Evolutionary conservation across 2,797 vertebrate genomes (phyloP), one percentile per base, ranked within the genome.

Genomic region (Chaenodraco wilsoni): DNA sequence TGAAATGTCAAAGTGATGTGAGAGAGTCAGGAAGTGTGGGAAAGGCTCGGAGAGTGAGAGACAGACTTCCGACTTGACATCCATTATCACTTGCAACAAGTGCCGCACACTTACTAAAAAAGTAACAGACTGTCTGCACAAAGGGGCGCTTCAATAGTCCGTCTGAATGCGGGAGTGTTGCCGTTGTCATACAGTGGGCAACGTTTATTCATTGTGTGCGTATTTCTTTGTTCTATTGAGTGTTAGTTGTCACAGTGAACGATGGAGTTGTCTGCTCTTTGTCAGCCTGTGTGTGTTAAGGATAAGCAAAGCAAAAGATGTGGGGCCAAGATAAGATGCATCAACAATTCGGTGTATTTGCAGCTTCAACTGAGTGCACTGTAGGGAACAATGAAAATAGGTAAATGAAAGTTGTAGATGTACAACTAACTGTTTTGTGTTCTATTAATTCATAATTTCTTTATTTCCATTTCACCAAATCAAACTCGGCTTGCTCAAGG

Each of bases 241-340:
- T 65, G 50, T 72, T 61, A 40, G 58, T 61, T 63, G 66, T 81
- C 84, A 60, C n/a, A 44, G 59, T 78, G 62, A 76, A 79, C 60
- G 23, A 72, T 57, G 58, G 45, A 74, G 49, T 40, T 15, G 11
- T 41, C 50, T 9, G 43, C 15, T 45, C 23, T 52, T 40, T 43
- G 52, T 65, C 48, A 17, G 41, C 8, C 14, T 19, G 7, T 19
- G 12, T 54, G 46, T 59, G 50, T 69, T 33, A 41, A 54, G 16
- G 4, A 65, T 5, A 5, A 6, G 3, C 23, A 43, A 5, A 6
- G 3, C 23, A 43, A 10, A 21, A 33, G 15, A 69, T 19, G 21
- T 43, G 10, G 8, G 31, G 16, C 44, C 33, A 9, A 41, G 15
- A 23, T 17, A 9, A 41, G 15, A 41, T 17, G 7, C 60, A 12